phyloP scores from a whole-genome alignment of 2,797 vertebrate genomes.

The Myoxocephalus aenaeus region DNA sequence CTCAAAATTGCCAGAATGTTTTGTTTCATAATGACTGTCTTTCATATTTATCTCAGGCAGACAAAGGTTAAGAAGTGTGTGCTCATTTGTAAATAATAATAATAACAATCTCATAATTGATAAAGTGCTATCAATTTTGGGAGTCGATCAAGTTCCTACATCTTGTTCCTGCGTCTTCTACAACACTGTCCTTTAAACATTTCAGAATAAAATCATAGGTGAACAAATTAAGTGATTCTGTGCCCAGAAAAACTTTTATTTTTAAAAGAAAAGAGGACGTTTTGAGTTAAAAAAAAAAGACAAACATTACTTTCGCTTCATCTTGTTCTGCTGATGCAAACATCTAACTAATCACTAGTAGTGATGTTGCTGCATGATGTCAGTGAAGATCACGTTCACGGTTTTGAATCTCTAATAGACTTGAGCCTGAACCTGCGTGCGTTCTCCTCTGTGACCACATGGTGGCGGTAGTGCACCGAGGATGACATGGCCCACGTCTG shows the following conservation, averaged over 20 bases:
- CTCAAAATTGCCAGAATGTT: not conserved
- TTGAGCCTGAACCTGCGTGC: not conserved
- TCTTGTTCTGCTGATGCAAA: not conserved
- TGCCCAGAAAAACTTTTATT: too few species aligned
- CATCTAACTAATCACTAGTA: not conserved
- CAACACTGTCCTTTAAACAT: not conserved
- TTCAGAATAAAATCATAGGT: not conserved
- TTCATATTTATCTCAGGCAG: not conserved
- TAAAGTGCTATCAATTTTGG: too few species aligned
- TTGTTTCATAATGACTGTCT: not conserved
- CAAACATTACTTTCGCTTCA: not conserved
- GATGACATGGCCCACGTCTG: not conserved
- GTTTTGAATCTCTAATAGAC: too few species aligned
- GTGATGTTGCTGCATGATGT: not conserved
- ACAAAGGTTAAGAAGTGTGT: not conserved
- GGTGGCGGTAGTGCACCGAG: slow-evolving; percentile 35
- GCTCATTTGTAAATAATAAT: not conserved
- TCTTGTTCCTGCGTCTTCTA: not conserved
- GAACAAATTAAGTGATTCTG: too few species aligned
- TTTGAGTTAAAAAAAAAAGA: not conserved
- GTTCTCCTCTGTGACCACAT: slow-evolving; percentile 31
- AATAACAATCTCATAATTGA: not conserved
- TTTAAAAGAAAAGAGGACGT: not conserved
- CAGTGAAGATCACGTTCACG: too few species aligned
- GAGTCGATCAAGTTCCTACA: not conserved